Evolutionary conservation across 1,140 invertebrate genomes (phyloP).

Genomic region (Drosophila paulistorum): DNA sequence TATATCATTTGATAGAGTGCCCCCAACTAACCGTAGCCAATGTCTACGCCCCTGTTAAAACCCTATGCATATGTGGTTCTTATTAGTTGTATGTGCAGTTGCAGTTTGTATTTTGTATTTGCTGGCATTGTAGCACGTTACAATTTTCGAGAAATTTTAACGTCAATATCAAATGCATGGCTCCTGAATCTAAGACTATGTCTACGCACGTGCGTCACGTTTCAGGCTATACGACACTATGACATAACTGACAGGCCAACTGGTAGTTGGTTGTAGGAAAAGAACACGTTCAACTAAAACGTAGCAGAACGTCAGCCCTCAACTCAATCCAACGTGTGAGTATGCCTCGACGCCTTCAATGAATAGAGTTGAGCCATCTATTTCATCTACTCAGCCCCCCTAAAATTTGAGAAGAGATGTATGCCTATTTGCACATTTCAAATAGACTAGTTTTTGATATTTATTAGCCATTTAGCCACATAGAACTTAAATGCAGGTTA

Average conservation of each 20-base stretch:
- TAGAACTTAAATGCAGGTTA: too few relatives aligned
- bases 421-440: slow-evolving; percentile 66
- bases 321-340: slow-evolving; percentile 42
- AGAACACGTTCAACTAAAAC: slow-evolving; percentile 46
- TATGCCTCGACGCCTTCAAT: slow-evolving; percentile 48
- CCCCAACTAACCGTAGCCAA: too few relatives aligned
- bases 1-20: not conserved
- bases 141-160: slow-evolving; percentile 58
- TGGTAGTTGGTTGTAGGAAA: slow-evolving; percentile 7
- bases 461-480: too few relatives aligned
- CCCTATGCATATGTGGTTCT: too few relatives aligned
- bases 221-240: slow-evolving; percentile 8
- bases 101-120: slow-evolving; percentile 45
- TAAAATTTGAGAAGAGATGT: not conserved
- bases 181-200: slow-evolving; percentile 31
- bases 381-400: slow-evolving; percentile 22
- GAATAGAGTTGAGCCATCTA: slow-evolving; percentile 61
- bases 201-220: slow-evolving; percentile 71
- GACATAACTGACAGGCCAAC: slow-evolving; percentile 20
- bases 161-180: slow-evolving; percentile 71
- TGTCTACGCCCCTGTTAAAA: too few relatives aligned
- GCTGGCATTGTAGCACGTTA: slow-evolving; percentile 43
- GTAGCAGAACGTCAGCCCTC: slow-evolving; percentile 5
- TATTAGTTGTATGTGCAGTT: not conserved
- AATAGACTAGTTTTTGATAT: not conserved